Evolutionary conservation across 2,888 invertebrate genomes (phyloP).

Genomic region (Andrena minutula): DNA sequence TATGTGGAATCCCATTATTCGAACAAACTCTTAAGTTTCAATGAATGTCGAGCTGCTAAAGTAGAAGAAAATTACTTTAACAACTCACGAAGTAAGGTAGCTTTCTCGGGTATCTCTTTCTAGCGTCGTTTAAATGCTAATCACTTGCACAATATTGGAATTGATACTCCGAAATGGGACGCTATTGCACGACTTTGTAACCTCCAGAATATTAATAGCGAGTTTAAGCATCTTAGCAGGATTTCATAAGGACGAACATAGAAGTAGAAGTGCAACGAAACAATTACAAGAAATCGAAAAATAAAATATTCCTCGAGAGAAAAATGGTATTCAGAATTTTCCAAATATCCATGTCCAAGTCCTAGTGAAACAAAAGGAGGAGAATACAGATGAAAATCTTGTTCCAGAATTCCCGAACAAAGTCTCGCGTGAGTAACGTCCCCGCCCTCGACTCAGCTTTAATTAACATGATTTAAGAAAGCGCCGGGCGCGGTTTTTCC

Average conservation of each 20-base stretch:
- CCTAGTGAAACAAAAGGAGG: background rate
- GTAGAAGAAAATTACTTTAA: background rate
- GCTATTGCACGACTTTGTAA: background rate
- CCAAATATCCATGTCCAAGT: background rate
- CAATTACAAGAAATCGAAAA: too few relatives aligned
- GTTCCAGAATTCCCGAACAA: background rate
- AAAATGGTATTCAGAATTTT: background rate
- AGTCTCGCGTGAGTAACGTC: background rate
- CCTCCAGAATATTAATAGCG: background rate
- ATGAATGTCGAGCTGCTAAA: background rate
- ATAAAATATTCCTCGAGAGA: too few relatives aligned
- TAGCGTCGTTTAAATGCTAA: background rate
- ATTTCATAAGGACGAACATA: background rate
- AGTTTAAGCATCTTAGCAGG: background rate
- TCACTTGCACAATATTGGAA: background rate
- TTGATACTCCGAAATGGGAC: background rate
- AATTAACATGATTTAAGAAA: slow-evolving; percentile 27
- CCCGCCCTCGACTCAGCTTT: background rate
- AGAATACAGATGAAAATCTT: background rate
- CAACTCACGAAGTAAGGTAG: background rate
- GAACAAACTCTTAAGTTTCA: background rate
- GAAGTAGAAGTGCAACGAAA: background rate
- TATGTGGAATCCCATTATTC: background rate
- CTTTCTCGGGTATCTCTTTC: background rate
- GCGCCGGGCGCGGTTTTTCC: background rate